These are phyloP conservation scores for Megalops atlanticus DNA, from an alignment of 2,113 vertebrate genomes.

Conservation along the genomic window DNA sequence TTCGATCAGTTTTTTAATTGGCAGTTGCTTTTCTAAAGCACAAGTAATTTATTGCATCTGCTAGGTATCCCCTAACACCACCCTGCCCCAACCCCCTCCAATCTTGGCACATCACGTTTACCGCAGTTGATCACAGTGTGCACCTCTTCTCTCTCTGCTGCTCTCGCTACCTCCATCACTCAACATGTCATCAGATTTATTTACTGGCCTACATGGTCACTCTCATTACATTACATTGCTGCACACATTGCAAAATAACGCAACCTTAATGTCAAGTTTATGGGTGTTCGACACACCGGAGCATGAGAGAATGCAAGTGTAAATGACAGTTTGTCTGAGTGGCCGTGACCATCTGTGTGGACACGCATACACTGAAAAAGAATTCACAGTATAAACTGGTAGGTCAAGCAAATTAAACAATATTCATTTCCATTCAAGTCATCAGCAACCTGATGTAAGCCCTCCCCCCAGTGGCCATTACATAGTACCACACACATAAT, in stretches of 20 bases:
- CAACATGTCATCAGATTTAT: conserved; percentile 61
- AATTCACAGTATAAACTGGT: conserved; percentile 9
- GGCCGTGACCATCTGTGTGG: background rate
- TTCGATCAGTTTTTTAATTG: background rate
- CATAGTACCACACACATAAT: background rate
- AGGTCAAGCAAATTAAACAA: background rate
- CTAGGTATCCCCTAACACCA: background rate
- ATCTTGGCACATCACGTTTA: background rate
- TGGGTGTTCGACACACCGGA: conserved; percentile 64
- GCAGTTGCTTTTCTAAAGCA: background rate
- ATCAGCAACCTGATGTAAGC: background rate
- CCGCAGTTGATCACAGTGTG: background rate
- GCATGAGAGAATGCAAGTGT: conserved; percentile 51
- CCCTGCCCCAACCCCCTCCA: background rate
- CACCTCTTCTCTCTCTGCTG: background rate
- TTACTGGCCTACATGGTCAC: conserved; percentile 33
- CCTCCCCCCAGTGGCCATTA: background rate
- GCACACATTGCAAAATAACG: background rate
- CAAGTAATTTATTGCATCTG: background rate
- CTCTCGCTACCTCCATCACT: conserved; percentile 50
- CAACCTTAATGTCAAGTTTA: conserved; percentile 31
- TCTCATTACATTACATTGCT: conserved; percentile 56
- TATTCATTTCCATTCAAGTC: conserved; percentile 18
- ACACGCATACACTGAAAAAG: conserved; percentile 5
- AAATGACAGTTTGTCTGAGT: background rate